These are phyloP conservation scores for Cosmopolites sordidus DNA, from an alignment of 2,888 invertebrate species.

Conservation along the genomic window DNA sequence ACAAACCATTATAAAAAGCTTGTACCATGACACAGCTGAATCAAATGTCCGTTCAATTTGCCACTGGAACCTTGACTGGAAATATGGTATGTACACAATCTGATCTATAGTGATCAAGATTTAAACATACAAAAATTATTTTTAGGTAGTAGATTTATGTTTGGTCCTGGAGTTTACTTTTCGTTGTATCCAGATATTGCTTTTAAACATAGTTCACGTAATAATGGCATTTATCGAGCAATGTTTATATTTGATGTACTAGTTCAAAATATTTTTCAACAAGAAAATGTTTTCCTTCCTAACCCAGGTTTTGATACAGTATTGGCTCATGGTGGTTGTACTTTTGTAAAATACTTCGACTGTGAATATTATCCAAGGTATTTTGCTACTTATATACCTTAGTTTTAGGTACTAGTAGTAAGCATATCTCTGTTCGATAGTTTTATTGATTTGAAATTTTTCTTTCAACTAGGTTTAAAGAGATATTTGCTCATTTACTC, in stretches of 20 bases:
- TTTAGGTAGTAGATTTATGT: constrained; percentile 30
- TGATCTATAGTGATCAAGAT: background rate
- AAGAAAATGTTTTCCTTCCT: constrained; percentile 32
- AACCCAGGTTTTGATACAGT: constrained; percentile 38
- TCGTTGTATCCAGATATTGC: constrained; percentile 35
- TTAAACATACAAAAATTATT: background rate
- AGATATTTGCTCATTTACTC: too few relatives aligned
- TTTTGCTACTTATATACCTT: constrained; percentile 34
- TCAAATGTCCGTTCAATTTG: constrained; percentile 36
- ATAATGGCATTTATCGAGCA: constrained; percentile 32
- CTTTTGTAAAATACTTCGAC: constrained; percentile 44
- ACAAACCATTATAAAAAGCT: constrained; percentile 13
- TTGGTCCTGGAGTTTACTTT: constrained; percentile 39
- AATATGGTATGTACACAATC: constrained; percentile 25
- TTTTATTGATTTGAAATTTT: too few relatives aligned
- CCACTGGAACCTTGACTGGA: constrained; percentile 39
- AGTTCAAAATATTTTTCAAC: constrained; percentile 30
- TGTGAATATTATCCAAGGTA: constrained; percentile 44
- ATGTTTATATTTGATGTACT: constrained; percentile 41
- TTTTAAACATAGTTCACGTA: constrained; percentile 32
- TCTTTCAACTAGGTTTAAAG: too few relatives aligned
- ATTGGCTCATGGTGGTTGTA: constrained; percentile 32
- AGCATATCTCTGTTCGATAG: too few relatives aligned
- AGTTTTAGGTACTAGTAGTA: too few relatives aligned
- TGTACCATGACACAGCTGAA: constrained; percentile 37